Evolutionary conservation across 92 coral and sea anemone species (phyloP).

Genomic region (Montipora capitata): DNA sequence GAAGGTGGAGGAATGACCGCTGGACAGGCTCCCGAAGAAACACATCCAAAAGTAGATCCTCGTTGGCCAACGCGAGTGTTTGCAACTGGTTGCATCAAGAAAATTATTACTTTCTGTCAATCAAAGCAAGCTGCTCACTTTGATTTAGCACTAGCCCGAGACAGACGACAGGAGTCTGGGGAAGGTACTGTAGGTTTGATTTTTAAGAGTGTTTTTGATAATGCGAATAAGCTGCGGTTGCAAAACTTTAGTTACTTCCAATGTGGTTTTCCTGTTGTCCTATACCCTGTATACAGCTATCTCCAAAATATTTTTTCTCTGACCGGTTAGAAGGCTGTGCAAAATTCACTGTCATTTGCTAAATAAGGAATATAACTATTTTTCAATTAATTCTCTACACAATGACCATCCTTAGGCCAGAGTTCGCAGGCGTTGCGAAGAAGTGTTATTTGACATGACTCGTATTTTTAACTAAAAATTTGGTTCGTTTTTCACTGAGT

Average conservation of each 20-base stretch:
- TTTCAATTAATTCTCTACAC: no score
- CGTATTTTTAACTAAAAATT: no score
- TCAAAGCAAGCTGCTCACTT: conserved; percentile 95
- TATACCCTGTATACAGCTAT: background rate
- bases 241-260: background rate
- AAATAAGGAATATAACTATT: no score
- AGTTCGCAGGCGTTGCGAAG: no score
- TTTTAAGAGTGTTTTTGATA: background rate
- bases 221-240: background rate
- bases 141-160: conserved; percentile 93
- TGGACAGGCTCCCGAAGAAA: conserved; percentile 92
- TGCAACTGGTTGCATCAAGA: conserved; percentile 95
- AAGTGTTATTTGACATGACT: no score
- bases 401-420: no score
- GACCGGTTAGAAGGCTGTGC: no score
- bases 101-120: conserved; percentile 93
- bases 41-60: conserved; percentile 98
- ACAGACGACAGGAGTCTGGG: conserved; percentile 85
- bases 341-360: no score
- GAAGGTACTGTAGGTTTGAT: conserved; percentile 72
- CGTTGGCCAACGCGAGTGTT: conserved; percentile 99
- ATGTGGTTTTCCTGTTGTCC: no score
- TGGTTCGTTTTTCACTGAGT: no score
- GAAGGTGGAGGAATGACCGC: conserved; percentile 98
- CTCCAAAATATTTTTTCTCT: background rate